Evolutionary conservation across 2,113 vertebrate species (phyloP).

Genomic region (Onychostoma macrolepis): DNA sequence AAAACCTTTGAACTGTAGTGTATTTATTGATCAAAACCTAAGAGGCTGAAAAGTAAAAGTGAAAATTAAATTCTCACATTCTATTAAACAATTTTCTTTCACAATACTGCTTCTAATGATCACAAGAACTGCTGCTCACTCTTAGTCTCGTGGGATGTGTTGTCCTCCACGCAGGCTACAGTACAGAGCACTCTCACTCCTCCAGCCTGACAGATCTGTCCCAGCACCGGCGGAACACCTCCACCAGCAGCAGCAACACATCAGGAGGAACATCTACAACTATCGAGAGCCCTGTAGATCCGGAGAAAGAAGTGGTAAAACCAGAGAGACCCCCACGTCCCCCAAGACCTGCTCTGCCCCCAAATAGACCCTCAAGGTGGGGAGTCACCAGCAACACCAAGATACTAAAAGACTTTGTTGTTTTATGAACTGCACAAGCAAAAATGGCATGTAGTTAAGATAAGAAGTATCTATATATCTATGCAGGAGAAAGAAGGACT

Average conservation of each 20-base stretch:
- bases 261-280: conserved; percentile 83
- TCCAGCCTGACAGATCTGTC: conserved; percentile 96
- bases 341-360: conserved; percentile 81
- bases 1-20: not conserved
- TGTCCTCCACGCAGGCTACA: conserved; percentile 82
- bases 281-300: conserved; percentile 79
- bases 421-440: not conserved
- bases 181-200: conserved; percentile 94
- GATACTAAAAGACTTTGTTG: not conserved
- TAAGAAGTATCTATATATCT: not conserved
- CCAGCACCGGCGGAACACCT: conserved; percentile 89
- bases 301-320: conserved; percentile 74
- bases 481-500: conserved; percentile 92
- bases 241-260: conserved; percentile 89
- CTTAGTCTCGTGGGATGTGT: not conserved
- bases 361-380: conserved; percentile 85
- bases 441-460: not conserved
- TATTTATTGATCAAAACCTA: not conserved
- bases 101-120: not conserved
- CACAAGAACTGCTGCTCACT: not conserved
- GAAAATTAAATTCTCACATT: not conserved
- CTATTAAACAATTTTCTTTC: not conserved
- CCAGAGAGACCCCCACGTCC: conserved; percentile 90
- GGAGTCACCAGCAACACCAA: not conserved
- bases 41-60: not conserved